A percentile compares a stretch with the other conserved stretches of the same genome.
phyloP scores from a whole-genome alignment of 2,888 invertebrate species.

The Caenorhabditis uteleia region DNA sequence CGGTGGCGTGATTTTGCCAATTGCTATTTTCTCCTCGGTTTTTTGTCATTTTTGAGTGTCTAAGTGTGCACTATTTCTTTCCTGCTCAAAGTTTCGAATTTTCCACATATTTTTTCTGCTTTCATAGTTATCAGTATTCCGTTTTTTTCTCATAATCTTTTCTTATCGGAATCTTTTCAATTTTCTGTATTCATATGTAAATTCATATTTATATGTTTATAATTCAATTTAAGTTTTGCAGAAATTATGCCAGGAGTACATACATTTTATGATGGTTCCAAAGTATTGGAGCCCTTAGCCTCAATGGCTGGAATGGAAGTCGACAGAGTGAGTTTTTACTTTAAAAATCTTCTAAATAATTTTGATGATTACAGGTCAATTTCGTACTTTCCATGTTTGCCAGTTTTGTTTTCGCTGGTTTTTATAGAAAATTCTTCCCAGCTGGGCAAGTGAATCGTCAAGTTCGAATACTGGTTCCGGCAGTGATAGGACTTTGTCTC shows the following conservation, averaged over 20 bases:
- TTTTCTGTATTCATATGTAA: not conserved
- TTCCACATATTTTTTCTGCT: too few relatives aligned
- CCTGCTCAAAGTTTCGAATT: too few relatives aligned
- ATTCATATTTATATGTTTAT: not conserved
- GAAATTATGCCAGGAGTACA: conserved; percentile 65
- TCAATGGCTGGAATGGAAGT: conserved; percentile 54
- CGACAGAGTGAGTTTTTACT: conserved; percentile 52
- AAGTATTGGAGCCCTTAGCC: conserved; percentile 57
- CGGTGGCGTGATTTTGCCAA: too few relatives aligned
- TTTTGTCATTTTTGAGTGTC: too few relatives aligned
- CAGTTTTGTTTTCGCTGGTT: conserved; percentile 49
- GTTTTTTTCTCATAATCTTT: not conserved
- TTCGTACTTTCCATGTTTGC: conserved; percentile 57
- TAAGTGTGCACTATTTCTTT: too few relatives aligned
- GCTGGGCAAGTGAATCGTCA: conserved; percentile 42
- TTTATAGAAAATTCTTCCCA: conserved; percentile 44
- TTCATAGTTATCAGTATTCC: too few relatives aligned
- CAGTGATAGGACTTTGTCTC: conserved; percentile 55
- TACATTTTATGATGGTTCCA: conserved; percentile 65
- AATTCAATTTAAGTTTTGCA: not conserved
- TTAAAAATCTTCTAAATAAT: not conserved
- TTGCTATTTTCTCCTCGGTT: too few relatives aligned
- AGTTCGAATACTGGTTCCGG: conserved; percentile 47
- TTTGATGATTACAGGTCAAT: conserved; percentile 54
- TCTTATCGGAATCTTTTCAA: not conserved